Conservation (phyloP, 2,888 invertebrate genomes). For the Sthenelais limicola region DNA sequence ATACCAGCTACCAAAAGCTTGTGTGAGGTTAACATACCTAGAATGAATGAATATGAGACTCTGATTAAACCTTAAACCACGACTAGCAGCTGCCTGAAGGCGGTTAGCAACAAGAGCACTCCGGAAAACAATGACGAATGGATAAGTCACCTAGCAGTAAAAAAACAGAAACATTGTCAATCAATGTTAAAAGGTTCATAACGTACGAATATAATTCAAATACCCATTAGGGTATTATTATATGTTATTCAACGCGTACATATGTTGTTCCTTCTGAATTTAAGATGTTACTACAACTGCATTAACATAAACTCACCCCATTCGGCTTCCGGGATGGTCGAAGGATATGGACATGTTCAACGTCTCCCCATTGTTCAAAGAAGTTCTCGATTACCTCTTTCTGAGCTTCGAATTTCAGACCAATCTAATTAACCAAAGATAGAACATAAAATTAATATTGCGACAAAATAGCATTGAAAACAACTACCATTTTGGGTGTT, state of each 20-base stretch:
- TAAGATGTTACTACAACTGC: no score
- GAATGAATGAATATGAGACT: neutral
- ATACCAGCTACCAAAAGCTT: no score
- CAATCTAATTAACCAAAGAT: neutral
- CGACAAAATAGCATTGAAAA: neutral
- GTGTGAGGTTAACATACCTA: neutral
- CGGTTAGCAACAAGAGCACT: neutral
- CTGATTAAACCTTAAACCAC: neutral
- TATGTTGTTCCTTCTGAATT: no score
- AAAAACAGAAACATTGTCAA: no score
- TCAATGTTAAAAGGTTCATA: no score
- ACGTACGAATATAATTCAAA: no score
- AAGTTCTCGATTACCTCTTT: constrained; percentile 40
- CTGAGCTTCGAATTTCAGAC: constrained; percentile 20
- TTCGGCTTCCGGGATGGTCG: neutral
- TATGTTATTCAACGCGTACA: no score
- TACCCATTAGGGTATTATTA: no score
- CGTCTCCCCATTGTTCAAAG: constrained; percentile 42
- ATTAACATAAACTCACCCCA: neutral
- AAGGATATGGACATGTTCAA: constrained; percentile 45
- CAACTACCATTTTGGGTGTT: no score
- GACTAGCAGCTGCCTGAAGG: neutral
- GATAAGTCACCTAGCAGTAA: constrained; percentile 5
- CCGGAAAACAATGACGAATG: constrained; percentile 7
- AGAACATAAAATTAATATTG: neutral